A percentile compares a stretch with the other conserved stretches of the same genome.
phyloP scores from a whole-genome alignment of 2,797 vertebrate genomes.

The Hippopotamyrus pictus region DNA sequence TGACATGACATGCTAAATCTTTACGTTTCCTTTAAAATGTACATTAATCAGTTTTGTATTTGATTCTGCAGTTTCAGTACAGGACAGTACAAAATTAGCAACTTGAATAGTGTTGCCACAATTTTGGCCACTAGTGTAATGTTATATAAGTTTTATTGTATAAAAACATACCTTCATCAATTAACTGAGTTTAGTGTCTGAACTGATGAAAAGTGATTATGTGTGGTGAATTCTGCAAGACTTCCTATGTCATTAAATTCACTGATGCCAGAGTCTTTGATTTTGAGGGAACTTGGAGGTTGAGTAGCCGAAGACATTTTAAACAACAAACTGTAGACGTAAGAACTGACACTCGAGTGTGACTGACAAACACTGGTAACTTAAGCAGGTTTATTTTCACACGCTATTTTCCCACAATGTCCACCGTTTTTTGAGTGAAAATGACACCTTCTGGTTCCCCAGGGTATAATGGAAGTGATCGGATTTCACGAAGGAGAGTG shows the following conservation, averaged over 20 bases:
- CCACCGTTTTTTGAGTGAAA: neutral
- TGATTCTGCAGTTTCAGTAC: neutral
- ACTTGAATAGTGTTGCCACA: neutral
- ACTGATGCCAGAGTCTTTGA: neutral
- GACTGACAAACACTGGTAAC: neutral
- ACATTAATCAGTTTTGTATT: neutral
- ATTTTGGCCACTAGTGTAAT: neutral
- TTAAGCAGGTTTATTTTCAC: neutral
- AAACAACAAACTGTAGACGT: neutral
- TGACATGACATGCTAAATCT: neutral
- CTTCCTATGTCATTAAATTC: neutral
- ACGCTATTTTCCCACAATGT: neutral
- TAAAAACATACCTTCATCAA: neutral
- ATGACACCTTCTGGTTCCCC: constrained; percentile 12
- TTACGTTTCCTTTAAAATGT: neutral
- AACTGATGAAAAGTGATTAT: neutral
- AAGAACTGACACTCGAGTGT: neutral
- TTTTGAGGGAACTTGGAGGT: neutral
- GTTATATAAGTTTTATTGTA: neutral
- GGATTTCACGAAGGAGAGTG: constrained; percentile 15
- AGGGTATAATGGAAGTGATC: constrained; percentile 21
- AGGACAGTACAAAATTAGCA: neutral
- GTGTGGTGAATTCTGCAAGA: neutral
- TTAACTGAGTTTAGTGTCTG: neutral
- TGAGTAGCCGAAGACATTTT: neutral